Evolutionary conservation across 2,113 vertebrate genomes (phyloP).

Genomic region (Hylia prasina): DNA sequence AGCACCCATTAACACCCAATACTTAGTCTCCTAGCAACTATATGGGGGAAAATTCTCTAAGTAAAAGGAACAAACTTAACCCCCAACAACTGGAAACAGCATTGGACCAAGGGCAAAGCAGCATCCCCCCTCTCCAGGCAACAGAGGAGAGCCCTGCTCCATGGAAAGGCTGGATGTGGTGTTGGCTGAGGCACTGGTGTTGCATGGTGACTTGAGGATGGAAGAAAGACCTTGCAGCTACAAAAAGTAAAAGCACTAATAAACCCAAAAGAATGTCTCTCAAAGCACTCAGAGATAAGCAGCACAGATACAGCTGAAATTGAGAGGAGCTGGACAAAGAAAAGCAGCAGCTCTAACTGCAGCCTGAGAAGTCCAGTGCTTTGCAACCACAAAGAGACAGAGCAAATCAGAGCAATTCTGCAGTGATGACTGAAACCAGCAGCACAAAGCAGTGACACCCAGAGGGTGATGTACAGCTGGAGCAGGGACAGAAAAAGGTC

Average conservation of each 20-base stretch:
- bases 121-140: neutral
- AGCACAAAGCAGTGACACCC: neutral
- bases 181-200: neutral
- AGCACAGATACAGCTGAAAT: neutral
- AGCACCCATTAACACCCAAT: too few species aligned
- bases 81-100: too few species aligned
- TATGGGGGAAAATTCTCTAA: too few species aligned
- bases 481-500: neutral
- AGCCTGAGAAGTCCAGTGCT: neutral
- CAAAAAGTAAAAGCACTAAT: neutral
- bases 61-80: too few species aligned
- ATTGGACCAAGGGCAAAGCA: neutral
- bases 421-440: neutral
- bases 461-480: neutral
- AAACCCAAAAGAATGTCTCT: neutral
- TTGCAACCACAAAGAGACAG: neutral
- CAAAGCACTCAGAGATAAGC: neutral
- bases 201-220: rapidly evolving
- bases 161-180: neutral
- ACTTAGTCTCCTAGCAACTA: too few species aligned
- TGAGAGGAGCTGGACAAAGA: neutral
- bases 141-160: neutral
- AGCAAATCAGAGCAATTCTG: neutral
- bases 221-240: neutral
- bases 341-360: neutral